These are phyloP conservation scores for Drosophila infuscata DNA, from an alignment of 2,888 invertebrate species.

Conservation along the genomic window DNA sequence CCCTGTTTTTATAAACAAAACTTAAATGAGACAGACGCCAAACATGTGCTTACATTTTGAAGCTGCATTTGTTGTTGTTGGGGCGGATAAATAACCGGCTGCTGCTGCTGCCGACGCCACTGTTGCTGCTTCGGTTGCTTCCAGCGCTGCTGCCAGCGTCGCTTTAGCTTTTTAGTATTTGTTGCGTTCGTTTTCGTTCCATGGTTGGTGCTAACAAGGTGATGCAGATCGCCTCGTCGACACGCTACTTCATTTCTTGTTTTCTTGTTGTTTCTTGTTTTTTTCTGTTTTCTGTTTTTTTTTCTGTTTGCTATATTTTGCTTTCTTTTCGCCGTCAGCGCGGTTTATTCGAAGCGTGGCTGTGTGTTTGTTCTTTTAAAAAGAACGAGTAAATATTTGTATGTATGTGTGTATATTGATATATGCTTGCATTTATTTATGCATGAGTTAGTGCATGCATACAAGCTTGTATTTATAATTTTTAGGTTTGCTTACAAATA, in stretches of 20 bases:
- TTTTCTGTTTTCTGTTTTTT: slow-evolving; percentile 9
- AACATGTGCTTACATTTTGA: slow-evolving; percentile 40
- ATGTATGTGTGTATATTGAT: background rate
- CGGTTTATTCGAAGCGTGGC: slow-evolving; percentile 15
- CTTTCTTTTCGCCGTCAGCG: slow-evolving; percentile 56
- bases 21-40: slow-evolving; percentile 32
- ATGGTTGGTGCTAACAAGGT: slow-evolving; percentile 76
- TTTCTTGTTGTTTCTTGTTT: slow-evolving; percentile 11
- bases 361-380: slow-evolving; percentile 25
- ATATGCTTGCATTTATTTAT: slow-evolving; percentile 6
- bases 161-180: slow-evolving; percentile 58
- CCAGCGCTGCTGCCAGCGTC: slow-evolving; percentile 15
- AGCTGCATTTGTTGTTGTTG: slow-evolving; percentile 33
- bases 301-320: slow-evolving; percentile 51
- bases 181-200: slow-evolving; percentile 28
- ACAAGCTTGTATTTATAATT: background rate
- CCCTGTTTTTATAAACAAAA: slow-evolving; percentile 49
- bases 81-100: slow-evolving; percentile 70
- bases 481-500: background rate
- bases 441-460: background rate
- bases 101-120: slow-evolving; percentile 35
- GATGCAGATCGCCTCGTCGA: slow-evolving; percentile 74
- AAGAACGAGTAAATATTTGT: slow-evolving; percentile 26
- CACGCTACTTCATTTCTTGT: slow-evolving; percentile 76
- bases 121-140: slow-evolving; percentile 46